Evolutionary conservation across 2,113 vertebrate genomes (phyloP).

Genomic region (Sturnira hondurensis): DNA sequence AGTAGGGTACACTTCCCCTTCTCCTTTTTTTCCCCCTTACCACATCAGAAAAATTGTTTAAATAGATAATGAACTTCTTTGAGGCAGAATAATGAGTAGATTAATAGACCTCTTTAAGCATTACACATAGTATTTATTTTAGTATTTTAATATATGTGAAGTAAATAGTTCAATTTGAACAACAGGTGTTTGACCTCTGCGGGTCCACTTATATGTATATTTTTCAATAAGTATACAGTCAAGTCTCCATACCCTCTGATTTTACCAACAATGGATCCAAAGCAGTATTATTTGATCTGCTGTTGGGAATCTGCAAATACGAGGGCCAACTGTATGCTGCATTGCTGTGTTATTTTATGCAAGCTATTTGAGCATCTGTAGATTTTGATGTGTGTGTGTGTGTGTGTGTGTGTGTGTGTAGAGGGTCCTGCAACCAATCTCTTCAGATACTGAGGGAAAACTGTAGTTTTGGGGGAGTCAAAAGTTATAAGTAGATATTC

Average conservation of each 20-base stretch:
- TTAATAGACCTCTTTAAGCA: background rate
- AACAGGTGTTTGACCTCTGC: background rate
- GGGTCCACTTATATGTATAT: background rate
- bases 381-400: background rate
- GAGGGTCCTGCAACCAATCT: background rate
- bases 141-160: background rate
- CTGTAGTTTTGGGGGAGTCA: background rate
- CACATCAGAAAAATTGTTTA: background rate
- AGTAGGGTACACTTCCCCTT: background rate
- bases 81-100: background rate
- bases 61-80: background rate
- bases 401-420: too few relatives aligned
- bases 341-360: background rate
- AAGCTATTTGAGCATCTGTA: background rate
- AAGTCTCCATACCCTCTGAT: background rate
- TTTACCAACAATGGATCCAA: background rate
- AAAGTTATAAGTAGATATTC: background rate
- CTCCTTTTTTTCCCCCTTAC: background rate
- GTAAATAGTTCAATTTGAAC: background rate
- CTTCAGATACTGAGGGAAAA: background rate
- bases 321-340: background rate
- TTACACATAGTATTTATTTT: background rate
- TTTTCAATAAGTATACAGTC: background rate
- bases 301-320: background rate
- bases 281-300: background rate